phyloP scores from a whole-genome alignment of 2,797 vertebrate species.

The Epinephelus malabaricus region DNA sequence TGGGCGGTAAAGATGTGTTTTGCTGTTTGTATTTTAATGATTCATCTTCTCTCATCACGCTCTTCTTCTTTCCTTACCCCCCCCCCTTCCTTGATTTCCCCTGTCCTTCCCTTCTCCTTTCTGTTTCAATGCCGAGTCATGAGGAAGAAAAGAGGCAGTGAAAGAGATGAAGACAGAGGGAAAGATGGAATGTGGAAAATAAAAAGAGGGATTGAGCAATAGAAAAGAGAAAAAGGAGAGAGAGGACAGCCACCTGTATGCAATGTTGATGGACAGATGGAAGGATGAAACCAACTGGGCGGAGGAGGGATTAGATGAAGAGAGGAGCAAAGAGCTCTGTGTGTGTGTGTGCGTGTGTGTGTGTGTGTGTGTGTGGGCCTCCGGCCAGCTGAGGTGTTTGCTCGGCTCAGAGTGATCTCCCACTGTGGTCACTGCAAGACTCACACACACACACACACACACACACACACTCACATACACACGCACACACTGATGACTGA shows the following conservation, averaged over 20 bases:
- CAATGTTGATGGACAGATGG: conserved; percentile 79
- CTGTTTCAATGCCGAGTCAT: conserved; percentile 24
- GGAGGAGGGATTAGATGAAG: conserved; percentile 77
- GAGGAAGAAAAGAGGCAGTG: conserved; percentile 13
- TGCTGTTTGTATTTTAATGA: conserved; percentile 32
- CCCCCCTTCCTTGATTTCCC: background rate
- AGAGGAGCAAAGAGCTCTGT: conserved; percentile 65
- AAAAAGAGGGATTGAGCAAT: conserved; percentile 19
- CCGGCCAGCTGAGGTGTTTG: conserved; percentile 81
- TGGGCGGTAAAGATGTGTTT: conserved; percentile 23
- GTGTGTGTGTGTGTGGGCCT: conserved; percentile 60
- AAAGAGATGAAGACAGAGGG: conserved; percentile 20
- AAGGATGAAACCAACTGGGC: conserved; percentile 75
- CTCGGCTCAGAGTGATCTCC: conserved; percentile 79
- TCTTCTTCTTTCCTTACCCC: conserved; percentile 18
- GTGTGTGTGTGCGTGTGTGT: conserved; percentile 44
- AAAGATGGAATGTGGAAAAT: conserved; percentile 25
- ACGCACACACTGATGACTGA: conserved; percentile 74
- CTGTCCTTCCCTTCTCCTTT: background rate
- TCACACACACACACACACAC: conserved; percentile 34
- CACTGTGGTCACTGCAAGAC: conserved; percentile 72
- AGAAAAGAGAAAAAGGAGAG: conserved; percentile 12
- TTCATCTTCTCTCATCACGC: conserved; percentile 41
- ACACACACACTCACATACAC: conserved; percentile 13
- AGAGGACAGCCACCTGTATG: conserved; percentile 76